These are phyloP conservation scores for Drosophila mayri DNA, from an alignment of 1,140 invertebrate species.

Conservation along the genomic window DNA sequence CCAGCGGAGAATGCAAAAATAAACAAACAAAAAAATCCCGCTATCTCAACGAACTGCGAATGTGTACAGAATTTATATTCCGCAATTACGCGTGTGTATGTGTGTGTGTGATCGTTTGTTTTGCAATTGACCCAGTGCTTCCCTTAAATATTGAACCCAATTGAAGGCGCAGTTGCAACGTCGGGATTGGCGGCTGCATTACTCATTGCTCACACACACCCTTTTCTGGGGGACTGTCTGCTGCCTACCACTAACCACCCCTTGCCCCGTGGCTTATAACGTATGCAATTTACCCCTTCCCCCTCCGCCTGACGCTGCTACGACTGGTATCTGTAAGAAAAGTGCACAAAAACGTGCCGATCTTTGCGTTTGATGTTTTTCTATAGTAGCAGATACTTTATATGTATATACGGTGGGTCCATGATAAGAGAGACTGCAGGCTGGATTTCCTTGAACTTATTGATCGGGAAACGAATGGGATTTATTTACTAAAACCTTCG, in stretches of 20 bases:
- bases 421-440: not conserved
- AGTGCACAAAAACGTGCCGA: constrained; percentile 50
- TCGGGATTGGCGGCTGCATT: constrained; percentile 34
- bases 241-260: not conserved
- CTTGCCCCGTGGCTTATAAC: not conserved
- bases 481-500: not conserved
- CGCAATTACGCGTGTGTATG: constrained; percentile 4
- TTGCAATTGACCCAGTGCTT: constrained; percentile 69
- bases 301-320: not conserved
- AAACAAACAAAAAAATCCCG: constrained; percentile 52
- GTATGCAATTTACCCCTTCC: constrained; percentile 3
- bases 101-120: constrained; percentile 51
- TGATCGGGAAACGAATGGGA: not conserved
- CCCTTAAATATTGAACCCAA: constrained; percentile 73
- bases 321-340: constrained; percentile 24
- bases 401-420: constrained; percentile 7
- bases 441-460: not conserved
- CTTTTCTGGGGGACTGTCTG: constrained; percentile 1
- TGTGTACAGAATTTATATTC: constrained; percentile 33
- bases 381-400: constrained; percentile 20
- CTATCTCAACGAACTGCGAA: constrained; percentile 37
- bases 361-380: constrained; percentile 53
- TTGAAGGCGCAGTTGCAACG: constrained; percentile 56
- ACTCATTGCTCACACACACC: constrained; percentile 53
- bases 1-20: constrained; percentile 55